Conservation (phyloP, 2,888 invertebrate species). For the Tenthredo amoena region DNA sequence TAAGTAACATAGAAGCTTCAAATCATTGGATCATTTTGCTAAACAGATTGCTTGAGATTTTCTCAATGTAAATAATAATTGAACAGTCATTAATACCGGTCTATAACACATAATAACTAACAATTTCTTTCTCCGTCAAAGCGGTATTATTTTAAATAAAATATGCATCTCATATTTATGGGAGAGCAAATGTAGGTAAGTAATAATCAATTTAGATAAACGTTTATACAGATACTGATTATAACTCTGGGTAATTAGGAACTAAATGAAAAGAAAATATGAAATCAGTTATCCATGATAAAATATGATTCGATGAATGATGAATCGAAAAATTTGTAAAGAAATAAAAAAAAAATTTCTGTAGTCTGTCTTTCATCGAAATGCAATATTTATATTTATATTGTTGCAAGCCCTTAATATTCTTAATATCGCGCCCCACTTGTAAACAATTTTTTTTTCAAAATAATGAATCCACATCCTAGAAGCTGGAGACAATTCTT, state of each 20-base stretch:
- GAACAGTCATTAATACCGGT: neutral
- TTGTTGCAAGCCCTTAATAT: conserved; percentile 30
- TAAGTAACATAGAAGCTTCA: conserved; percentile 18
- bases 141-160: neutral
- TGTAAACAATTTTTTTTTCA: conserved; percentile 28
- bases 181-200: neutral
- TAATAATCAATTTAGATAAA: neutral
- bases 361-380: conserved; percentile 18
- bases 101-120: conserved; percentile 25
- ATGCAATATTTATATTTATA: conserved; percentile 30
- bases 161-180: neutral
- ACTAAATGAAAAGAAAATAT: conserved; percentile 55
- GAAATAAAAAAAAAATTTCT: conserved; percentile 4
- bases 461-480: neutral
- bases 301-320: conserved; percentile 4
- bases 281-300: neutral
- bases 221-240: conserved; percentile 13
- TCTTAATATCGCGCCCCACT: conserved; percentile 23
- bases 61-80: neutral
- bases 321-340: neutral
- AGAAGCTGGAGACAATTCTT: neutral
- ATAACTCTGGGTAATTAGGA: conserved; percentile 53
- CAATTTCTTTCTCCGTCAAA: conserved; percentile 12
- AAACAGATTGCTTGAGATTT: conserved; percentile 3
- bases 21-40: conserved; percentile 10